A percentile compares a stretch with the other conserved stretches of the same genome.
Evolutionary conservation across 1,140 invertebrate species (phyloP).

Genomic region (Protaetia brevitarsis): DNA sequence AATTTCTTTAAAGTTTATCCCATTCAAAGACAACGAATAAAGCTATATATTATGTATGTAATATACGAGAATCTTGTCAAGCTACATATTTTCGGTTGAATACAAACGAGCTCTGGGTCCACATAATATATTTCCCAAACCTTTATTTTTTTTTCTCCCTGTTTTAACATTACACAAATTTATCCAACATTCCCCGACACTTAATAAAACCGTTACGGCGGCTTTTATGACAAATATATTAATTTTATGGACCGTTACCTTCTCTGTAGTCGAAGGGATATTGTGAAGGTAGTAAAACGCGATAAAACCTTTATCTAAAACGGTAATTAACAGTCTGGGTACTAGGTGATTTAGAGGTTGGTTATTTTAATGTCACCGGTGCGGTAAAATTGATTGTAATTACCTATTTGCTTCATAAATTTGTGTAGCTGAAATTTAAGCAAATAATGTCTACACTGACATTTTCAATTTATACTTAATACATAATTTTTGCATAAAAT

Average conservation of each 20-base stretch:
- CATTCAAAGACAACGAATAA: too few relatives aligned
- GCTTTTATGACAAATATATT: conserved; percentile 16
- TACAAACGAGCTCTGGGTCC: neutral
- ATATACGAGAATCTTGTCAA: neutral
- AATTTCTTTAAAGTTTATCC: too few relatives aligned
- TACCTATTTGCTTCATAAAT: too few relatives aligned
- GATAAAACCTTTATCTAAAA: neutral
- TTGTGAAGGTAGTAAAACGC: neutral
- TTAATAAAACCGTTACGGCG: conserved; percentile 4
- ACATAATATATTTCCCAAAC: neutral
- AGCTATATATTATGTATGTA: too few relatives aligned
- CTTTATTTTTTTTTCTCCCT: neutral
- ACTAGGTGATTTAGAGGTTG: too few relatives aligned
- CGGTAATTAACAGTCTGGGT: neutral
- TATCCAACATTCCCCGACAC: neutral
- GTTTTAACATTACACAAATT: neutral
- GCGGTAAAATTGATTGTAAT: neutral
- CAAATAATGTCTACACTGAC: too few relatives aligned
- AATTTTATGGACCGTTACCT: neutral
- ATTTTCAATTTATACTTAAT: too few relatives aligned
- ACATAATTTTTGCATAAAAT: too few relatives aligned
- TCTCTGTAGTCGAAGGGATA: neutral
- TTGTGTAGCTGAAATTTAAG: too few relatives aligned
- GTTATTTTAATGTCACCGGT: too few relatives aligned
- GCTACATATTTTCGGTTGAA: neutral